Conservation (phyloP, 2,797 vertebrate genomes). For the Ptychobarbus kaznakovi region DNA sequence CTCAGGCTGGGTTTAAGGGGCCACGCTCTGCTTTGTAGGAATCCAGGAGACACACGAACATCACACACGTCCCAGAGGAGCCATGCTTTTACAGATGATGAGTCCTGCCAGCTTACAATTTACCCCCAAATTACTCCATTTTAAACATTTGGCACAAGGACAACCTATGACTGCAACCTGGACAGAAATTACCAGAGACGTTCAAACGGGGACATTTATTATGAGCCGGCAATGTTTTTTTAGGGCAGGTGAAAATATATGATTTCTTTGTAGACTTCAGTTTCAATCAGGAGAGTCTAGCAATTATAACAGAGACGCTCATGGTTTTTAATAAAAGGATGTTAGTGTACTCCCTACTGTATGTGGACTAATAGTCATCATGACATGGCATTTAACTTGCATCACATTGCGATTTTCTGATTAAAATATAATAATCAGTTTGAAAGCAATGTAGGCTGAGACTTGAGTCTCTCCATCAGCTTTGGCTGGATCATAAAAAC, state of each 20-base stretch:
- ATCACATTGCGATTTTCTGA: background rate
- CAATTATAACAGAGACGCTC: background rate
- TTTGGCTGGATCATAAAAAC: background rate
- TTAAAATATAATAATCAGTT: background rate
- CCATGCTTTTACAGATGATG: slow-evolving; percentile 53
- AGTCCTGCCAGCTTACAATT: slow-evolving; percentile 59
- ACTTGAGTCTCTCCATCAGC: background rate
- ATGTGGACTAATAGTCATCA: background rate
- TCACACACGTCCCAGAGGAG: slow-evolving; percentile 54
- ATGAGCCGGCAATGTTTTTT: slow-evolving; percentile 22
- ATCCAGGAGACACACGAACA: slow-evolving; percentile 52
- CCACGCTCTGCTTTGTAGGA: slow-evolving; percentile 64
- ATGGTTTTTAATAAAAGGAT: background rate
- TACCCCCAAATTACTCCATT: slow-evolving; percentile 57
- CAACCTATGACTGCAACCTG: slow-evolving; percentile 48
- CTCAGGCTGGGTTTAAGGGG: slow-evolving; percentile 79
- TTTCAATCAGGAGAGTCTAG: background rate
- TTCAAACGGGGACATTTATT: slow-evolving; percentile 5
- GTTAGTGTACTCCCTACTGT: background rate
- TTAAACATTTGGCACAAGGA: slow-evolving; percentile 57
- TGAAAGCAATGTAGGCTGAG: background rate
- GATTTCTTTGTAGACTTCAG: background rate
- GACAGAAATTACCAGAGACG: slow-evolving; percentile 41
- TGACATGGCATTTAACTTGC: background rate
- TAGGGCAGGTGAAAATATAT: slow-evolving; percentile 16